Evolutionary conservation across 53 echinoderm and acorn worm genomes (phyloP), one percentile per base, ranked within the genome.

Genomic region (Echinarachnius parma): DNA sequence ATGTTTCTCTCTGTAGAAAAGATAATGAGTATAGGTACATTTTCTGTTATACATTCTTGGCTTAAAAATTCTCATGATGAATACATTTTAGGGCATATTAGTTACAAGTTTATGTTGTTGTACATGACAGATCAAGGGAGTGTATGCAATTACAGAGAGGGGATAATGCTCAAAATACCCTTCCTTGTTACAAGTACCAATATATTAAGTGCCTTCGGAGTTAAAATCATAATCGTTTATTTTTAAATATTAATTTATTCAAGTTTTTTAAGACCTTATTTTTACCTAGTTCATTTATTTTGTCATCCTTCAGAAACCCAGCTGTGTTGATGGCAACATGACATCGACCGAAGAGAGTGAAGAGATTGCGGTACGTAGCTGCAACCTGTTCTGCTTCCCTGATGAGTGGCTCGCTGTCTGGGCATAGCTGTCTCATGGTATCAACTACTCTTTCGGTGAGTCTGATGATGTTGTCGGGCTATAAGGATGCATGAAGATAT

Each of bases 271-370:
- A 57, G 58, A 57, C 58, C 9, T 27, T 28, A n/a, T 9, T 8
- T 57, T 28, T 57, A 57, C 58, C 58, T 57, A 57, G 58, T 25
- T 57, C 58, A 57, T 57, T 28, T 57, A 57, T 57, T 28, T 57
- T 28, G 28, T 57, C 58, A 28, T 57, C 29, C 58, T 28, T 9
- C 58, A 57, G 58, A 28, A 57, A 57, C 27, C 58, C 58, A 1
- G 27, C 26, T 57, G 58, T 3, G 16, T 64, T 64, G 3, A 64
- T 39, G 14, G 2, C 9, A 3, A 37, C 44, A 44, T 64, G 64
- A 28, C 64, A 64, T 25, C 25, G 39, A 28, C 64, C 45, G 18
- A 39, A 64, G 25, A 44, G 64, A 26, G 3, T 45, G 21, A 49
- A 49, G 50, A 49, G 50, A 19, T 49, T 49, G 50, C 4, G 18